Conservation (phyloP, 1,140 invertebrate genomes). For the Ceratosolen fusciceps region DNA sequence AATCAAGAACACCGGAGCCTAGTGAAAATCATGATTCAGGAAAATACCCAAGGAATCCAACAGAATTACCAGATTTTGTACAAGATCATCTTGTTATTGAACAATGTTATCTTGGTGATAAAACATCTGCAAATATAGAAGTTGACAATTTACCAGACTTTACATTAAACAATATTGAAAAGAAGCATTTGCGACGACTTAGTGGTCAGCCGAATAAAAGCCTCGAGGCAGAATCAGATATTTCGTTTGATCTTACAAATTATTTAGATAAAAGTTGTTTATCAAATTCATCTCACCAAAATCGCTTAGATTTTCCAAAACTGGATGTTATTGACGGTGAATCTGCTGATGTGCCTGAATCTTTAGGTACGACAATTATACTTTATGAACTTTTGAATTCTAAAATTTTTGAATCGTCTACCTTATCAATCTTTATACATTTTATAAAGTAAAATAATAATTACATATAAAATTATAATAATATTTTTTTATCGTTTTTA, state of each 20-base stretch:
- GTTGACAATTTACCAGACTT: constrained; percentile 72
- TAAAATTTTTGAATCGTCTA: too few relatives aligned
- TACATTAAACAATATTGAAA: constrained; percentile 63
- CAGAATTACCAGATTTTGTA: constrained; percentile 75
- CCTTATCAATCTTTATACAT: too few relatives aligned
- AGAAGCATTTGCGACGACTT: constrained; percentile 53
- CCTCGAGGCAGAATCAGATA: constrained; percentile 47
- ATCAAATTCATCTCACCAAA: constrained; percentile 53
- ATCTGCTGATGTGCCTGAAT: constrained; percentile 55
- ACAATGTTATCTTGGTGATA: constrained; percentile 69
- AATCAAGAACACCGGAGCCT: constrained; percentile 52
- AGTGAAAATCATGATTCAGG: constrained; percentile 51
- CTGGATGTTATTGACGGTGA: constrained; percentile 52
- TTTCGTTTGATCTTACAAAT: constrained; percentile 63
- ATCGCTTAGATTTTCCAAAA: constrained; percentile 60
- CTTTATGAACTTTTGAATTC: neutral
- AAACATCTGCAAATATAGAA: constrained; percentile 56
- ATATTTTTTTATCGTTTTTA: too few relatives aligned
- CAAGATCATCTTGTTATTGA: constrained; percentile 76
- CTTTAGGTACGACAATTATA: constrained; percentile 53
- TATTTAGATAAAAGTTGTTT: constrained; percentile 53
- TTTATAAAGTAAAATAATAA: too few relatives aligned
- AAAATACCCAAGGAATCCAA: constrained; percentile 68
- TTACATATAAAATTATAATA: too few relatives aligned
- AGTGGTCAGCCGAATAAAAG: constrained; percentile 54